A percentile compares a stretch with the other conserved stretches of the same genome.
phyloP scores from a whole-genome alignment of 2,888 invertebrate species.

The Melieria omissa region DNA sequence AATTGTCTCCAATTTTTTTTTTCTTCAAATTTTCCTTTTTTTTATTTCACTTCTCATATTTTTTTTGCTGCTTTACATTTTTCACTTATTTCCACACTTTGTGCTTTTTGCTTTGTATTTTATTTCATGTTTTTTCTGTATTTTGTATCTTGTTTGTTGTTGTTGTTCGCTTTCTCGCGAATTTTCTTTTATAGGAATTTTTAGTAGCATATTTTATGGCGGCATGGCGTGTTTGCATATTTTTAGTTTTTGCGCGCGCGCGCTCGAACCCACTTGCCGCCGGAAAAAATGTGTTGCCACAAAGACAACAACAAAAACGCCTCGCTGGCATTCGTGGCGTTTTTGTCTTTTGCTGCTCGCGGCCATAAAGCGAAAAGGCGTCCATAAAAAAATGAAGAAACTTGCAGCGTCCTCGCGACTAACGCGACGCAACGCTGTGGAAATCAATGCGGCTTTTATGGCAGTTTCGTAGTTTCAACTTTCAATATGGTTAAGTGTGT shows the following conservation, averaged over 20 bases:
- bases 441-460: neutral
- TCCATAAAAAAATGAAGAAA: too few species aligned
- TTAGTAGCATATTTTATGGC: constrained; percentile 18
- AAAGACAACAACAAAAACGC: neutral
- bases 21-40: neutral
- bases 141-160: neutral
- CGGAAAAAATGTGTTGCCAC: neutral
- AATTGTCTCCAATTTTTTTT: neutral
- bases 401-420: neutral
- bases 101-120: neutral
- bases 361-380: neutral
- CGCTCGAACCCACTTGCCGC: neutral
- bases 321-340: neutral
- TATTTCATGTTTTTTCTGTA: neutral
- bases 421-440: neutral
- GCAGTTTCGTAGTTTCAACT: neutral
- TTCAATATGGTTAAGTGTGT: neutral
- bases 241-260: neutral
- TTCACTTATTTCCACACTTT: too few species aligned
- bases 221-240: neutral
- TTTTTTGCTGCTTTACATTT: too few species aligned
- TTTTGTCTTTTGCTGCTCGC: neutral
- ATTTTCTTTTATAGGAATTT: neutral
- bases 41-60: too few species aligned
- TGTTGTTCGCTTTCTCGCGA: neutral